Percentiles rank a stretch among this genome's conserved stretches.
Conservation (phyloP, 2,113 vertebrate species). For the Tyrannus savana region DNA sequence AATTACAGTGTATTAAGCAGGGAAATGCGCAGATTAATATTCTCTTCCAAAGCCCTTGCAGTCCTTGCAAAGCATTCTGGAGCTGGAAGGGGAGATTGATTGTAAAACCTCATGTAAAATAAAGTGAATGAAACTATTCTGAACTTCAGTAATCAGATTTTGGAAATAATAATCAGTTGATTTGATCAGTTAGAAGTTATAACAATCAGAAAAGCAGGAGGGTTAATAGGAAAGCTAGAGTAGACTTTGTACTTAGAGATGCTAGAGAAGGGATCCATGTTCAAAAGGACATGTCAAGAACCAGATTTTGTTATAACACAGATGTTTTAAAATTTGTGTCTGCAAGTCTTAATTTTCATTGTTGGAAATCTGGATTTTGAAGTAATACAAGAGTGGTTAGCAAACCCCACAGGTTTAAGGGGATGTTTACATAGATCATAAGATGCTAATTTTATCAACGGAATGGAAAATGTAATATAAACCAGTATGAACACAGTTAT, state of each 20-base stretch:
- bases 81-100: background rate
- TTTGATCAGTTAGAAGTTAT: background rate
- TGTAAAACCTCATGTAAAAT: background rate
- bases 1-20: background rate
- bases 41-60: background rate
- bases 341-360: background rate
- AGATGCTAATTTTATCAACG: slow-evolving; percentile 21
- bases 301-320: background rate
- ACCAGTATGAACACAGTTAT: background rate
- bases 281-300: background rate
- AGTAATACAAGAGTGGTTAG: background rate
- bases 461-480: slow-evolving; percentile 22
- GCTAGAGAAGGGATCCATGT: background rate
- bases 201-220: background rate
- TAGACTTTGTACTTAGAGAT: background rate
- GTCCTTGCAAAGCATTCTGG: background rate
- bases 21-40: background rate
- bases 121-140: background rate
- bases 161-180: background rate
- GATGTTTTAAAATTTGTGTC: background rate
- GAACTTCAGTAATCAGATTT: background rate
- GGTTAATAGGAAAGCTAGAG: background rate
- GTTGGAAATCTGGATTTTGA: background rate
- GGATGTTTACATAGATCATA: background rate
- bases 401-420: background rate